Percentiles rank a stretch among this genome's conserved stretches.
Conservation (phyloP, 2,888 invertebrate species). For the Loripinus fragilis region DNA sequence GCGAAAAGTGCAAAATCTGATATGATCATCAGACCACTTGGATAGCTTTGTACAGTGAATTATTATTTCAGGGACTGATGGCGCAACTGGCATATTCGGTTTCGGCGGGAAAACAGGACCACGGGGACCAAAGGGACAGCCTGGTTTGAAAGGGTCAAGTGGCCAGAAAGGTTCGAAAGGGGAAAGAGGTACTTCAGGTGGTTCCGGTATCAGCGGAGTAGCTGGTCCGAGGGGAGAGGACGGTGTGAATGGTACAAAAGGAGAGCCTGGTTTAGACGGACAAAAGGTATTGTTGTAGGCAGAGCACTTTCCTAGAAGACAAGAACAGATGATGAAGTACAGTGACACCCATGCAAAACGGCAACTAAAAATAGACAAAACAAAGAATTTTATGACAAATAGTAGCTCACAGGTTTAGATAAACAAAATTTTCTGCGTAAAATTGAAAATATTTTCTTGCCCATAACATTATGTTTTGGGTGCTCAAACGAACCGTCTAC, state of each 20-base stretch:
- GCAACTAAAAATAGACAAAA: too few relatives aligned
- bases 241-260: neutral
- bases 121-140: neutral
- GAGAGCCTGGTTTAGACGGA: neutral
- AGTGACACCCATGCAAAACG: too few relatives aligned
- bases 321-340: too few relatives aligned
- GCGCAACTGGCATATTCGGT: neutral
- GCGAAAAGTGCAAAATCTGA: too few relatives aligned
- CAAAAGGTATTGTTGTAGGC: neutral
- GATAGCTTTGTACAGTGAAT: neutral
- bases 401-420: too few relatives aligned
- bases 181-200: neutral
- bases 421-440: too few relatives aligned
- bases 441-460: too few relatives aligned
- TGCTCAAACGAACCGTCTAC: too few relatives aligned
- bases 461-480: too few relatives aligned
- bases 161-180: neutral
- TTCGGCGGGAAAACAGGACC: neutral
- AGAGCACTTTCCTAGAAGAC: too few relatives aligned
- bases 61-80: neutral
- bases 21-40: neutral
- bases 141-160: neutral
- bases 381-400: too few relatives aligned
- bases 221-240: neutral
- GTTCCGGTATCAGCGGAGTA: neutral